phyloP scores from a whole-genome alignment of 1,140 invertebrate species.

The Battus philenor region DNA sequence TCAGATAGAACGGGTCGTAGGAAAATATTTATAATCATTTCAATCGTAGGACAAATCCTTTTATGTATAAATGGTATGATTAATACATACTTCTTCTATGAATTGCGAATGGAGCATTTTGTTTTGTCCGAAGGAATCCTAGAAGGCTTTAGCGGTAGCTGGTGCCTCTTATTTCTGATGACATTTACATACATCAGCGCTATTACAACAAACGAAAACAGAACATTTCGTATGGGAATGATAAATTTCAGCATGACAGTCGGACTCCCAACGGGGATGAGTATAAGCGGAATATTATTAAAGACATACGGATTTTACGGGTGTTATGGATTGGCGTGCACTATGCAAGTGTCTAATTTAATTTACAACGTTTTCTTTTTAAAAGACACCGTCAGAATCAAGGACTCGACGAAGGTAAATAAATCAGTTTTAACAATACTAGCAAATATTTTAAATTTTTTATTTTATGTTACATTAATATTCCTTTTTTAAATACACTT shows the following conservation, averaged over 20 bases:
- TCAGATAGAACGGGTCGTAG: slow-evolving; percentile 75
- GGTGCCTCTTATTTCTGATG: slow-evolving; percentile 72
- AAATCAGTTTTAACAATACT: slow-evolving; percentile 48
- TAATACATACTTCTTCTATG: slow-evolving; percentile 68
- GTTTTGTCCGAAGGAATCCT: slow-evolving; percentile 68
- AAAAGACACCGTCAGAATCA: slow-evolving; percentile 77
- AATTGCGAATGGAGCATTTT: slow-evolving; percentile 64
- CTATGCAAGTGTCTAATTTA: slow-evolving; percentile 49
- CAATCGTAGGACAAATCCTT: slow-evolving; percentile 50
- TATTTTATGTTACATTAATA: too few species aligned
- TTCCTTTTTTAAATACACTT: too few species aligned
- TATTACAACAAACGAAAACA: slow-evolving; percentile 70
- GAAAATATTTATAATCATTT: slow-evolving; percentile 74
- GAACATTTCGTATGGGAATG: slow-evolving; percentile 76
- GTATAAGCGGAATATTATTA: slow-evolving; percentile 57
- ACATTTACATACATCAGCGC: slow-evolving; percentile 76
- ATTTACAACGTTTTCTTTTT: slow-evolving; percentile 45
- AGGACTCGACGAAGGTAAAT: slow-evolving; percentile 79
- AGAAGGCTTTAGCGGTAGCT: slow-evolving; percentile 72
- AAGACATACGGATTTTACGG: slow-evolving; percentile 63
- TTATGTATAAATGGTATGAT: slow-evolving; percentile 66
- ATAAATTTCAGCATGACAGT: slow-evolving; percentile 73
- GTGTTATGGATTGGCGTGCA: slow-evolving; percentile 41
- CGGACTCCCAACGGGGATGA: slow-evolving; percentile 68
- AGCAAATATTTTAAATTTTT: slow-evolving; percentile 70